A percentile compares a stretch with the other conserved stretches of the same genome.
These are phyloP conservation scores for Drosophila phalerata DNA, from an alignment of 2,888 invertebrate genomes.

Conservation along the genomic window DNA sequence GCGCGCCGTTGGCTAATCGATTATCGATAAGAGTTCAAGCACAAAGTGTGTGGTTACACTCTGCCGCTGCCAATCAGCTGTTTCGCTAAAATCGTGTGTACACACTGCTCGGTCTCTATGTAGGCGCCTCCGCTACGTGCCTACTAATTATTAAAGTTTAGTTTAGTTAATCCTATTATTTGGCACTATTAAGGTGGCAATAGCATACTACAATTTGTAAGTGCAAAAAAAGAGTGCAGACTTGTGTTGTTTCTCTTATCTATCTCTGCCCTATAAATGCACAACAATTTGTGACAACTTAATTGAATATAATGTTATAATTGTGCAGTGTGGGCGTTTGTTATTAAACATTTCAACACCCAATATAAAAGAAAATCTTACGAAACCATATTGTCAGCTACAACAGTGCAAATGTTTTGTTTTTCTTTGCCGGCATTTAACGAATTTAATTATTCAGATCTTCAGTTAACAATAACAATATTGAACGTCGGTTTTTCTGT, in stretches of 20 bases:
- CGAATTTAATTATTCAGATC: background rate
- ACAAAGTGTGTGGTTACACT: constrained; percentile 29
- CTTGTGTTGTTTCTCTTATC: background rate
- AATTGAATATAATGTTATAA: constrained; percentile 5
- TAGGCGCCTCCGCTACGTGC: constrained; percentile 59
- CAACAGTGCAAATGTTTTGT: background rate
- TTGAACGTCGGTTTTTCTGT: constrained; percentile 31
- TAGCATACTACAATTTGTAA: constrained; percentile 50
- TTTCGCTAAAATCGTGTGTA: constrained; percentile 29
- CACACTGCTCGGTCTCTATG: constrained; percentile 51
- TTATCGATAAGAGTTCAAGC: constrained; percentile 31
- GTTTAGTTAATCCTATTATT: constrained; percentile 65
- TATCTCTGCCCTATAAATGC: constrained; percentile 19
- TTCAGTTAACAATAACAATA: constrained; percentile 2
- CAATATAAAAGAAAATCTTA: constrained; percentile 21
- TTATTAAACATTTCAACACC: constrained; percentile 41
- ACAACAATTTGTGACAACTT: constrained; percentile 13
- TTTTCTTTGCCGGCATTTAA: background rate
- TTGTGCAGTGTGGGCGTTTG: constrained; percentile 38
- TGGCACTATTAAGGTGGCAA: constrained; percentile 39
- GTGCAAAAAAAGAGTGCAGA: constrained; percentile 14
- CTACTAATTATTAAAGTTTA: constrained; percentile 58
- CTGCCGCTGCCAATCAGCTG: constrained; percentile 39
- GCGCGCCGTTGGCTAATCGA: constrained; percentile 8
- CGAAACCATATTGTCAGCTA: constrained; percentile 1